Conservation (phyloP, 2,113 vertebrate species). For the Peromyscus leucopus region DNA sequence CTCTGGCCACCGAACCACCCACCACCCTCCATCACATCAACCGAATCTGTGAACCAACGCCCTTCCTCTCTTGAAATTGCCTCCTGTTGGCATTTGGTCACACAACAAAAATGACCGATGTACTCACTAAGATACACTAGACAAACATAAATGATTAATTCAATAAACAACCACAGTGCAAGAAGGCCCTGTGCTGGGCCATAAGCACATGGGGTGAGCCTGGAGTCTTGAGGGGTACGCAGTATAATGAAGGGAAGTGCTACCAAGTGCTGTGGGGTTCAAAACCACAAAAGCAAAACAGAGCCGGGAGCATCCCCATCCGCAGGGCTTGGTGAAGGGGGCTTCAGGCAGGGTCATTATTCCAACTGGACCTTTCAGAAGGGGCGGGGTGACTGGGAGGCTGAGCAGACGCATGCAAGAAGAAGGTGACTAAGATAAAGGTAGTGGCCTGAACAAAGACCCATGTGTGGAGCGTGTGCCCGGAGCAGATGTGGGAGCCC, state of each 20-base stretch:
- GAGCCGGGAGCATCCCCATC: background rate
- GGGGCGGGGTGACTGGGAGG: background rate
- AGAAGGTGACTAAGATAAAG: background rate
- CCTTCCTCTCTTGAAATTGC: background rate
- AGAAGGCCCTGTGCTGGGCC: background rate
- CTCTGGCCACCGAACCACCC: background rate
- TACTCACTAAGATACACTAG: background rate
- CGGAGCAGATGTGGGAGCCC: background rate
- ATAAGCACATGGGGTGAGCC: background rate
- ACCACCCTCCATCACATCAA: background rate
- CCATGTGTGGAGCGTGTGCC: background rate
- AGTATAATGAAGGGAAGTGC: background rate
- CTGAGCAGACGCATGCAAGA: background rate
- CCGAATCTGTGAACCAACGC: background rate
- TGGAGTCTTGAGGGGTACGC: background rate
- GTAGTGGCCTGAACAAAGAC: background rate
- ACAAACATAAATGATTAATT: background rate
- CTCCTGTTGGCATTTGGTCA: background rate
- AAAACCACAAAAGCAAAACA: background rate
- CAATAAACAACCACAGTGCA: background rate
- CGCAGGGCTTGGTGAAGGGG: background rate
- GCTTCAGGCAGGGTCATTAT: background rate
- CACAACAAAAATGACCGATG: background rate
- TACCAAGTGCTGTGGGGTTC: background rate
- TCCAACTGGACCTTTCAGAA: background rate